Conservation (phyloP, 2,113 vertebrate species). For the Dendrocopos noguchii region DNA sequence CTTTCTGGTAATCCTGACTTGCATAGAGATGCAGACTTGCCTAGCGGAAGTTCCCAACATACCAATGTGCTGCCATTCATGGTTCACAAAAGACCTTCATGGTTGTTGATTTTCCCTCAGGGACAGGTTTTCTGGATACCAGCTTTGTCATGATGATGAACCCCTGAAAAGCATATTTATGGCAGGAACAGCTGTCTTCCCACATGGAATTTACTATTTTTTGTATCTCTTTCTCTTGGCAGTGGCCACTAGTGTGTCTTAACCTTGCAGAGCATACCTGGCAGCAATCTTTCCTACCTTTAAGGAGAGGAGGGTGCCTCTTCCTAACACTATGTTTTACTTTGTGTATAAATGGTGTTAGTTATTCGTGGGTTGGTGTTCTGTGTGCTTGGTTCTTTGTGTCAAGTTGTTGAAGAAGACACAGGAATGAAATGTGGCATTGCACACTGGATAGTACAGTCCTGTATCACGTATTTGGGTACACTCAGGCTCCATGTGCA, state of each 20-base stretch:
- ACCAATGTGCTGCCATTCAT: not conserved
- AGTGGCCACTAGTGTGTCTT: not conserved
- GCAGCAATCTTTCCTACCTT: not conserved
- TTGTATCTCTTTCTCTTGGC: not conserved
- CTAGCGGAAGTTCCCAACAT: not conserved
- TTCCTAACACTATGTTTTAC: not conserved
- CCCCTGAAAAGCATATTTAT: not conserved
- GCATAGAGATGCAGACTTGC: not conserved
- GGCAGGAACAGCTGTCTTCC: not conserved
- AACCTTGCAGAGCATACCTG: not conserved
- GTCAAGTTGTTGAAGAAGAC: not conserved
- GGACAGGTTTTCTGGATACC: not conserved
- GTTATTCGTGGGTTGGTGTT: too few relatives aligned
- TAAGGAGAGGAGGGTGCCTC: not conserved
- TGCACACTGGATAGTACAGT: not conserved
- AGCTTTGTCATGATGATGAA: not conserved
- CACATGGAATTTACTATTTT: not conserved
- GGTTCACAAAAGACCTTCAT: accelerated
- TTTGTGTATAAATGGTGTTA: not conserved
- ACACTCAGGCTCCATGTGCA: not conserved
- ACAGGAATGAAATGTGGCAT: not conserved
- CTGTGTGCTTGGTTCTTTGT: not conserved
- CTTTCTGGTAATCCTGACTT: not conserved
- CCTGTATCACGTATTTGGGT: not conserved
- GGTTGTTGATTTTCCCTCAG: not conserved